Evolutionary conservation across 2,113 vertebrate genomes (phyloP).

Genomic region (Gobio gobio): DNA sequence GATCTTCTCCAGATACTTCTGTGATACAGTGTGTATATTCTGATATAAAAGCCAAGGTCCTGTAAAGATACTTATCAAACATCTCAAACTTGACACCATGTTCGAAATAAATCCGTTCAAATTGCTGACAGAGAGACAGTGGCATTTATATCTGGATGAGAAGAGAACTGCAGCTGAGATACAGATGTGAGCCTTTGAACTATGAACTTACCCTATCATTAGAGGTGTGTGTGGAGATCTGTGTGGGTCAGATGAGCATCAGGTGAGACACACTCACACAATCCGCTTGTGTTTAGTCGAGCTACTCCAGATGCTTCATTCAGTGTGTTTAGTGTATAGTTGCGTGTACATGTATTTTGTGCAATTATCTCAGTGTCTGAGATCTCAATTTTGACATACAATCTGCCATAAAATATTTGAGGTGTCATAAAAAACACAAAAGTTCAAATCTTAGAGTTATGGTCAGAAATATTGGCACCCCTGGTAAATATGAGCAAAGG

Average conservation of each 20-base stretch:
- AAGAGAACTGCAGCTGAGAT: constrained; percentile 69
- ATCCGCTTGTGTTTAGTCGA: background rate
- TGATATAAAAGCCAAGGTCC: constrained; percentile 79
- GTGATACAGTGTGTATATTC: constrained; percentile 63
- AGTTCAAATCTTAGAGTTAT: too few species aligned
- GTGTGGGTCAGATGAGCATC: constrained; percentile 68
- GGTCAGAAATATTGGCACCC: too few species aligned
- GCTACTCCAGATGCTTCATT: background rate
- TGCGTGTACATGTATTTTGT: background rate
- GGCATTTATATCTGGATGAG: constrained; percentile 76
- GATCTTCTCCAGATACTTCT: constrained; percentile 77
- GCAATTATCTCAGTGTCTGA: background rate
- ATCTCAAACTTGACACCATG: background rate
- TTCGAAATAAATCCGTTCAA: background rate
- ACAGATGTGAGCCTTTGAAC: constrained; percentile 66
- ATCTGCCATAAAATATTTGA: background rate
- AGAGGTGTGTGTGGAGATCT: constrained; percentile 78
- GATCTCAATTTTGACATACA: background rate
- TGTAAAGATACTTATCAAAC: constrained; percentile 13
- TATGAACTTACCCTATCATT: constrained; percentile 80
- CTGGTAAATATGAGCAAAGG: too few species aligned
- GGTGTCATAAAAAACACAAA: background rate
- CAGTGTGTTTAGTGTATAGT: constrained; percentile 3
- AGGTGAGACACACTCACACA: constrained; percentile 65
- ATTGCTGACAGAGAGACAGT: constrained; percentile 58